Evolutionary conservation across 2,113 vertebrate genomes (phyloP).

Genomic region (Cricetomys ansorgei): DNA sequence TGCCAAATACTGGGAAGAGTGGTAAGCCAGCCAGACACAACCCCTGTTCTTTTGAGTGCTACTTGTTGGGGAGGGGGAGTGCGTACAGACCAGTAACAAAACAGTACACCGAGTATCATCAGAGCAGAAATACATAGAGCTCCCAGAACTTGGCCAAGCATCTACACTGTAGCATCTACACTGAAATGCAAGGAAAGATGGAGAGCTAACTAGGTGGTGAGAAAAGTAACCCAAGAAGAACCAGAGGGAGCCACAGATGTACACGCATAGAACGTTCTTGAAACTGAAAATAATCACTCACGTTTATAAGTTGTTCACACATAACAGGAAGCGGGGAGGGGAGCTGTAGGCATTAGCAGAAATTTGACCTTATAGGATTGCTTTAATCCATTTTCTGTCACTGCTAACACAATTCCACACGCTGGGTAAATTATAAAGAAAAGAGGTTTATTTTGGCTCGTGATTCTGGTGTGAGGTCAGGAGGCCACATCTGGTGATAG

Average conservation of each 20-base stretch:
- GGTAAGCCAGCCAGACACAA: neutral
- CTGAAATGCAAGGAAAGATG: slow-evolving; percentile 45
- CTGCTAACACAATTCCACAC: neutral
- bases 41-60: neutral
- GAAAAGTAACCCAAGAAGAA: neutral
- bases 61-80: neutral
- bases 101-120: neutral
- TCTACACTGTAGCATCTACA: slow-evolving; percentile 20
- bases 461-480: neutral
- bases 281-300: neutral
- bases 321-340: neutral
- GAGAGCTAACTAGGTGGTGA: neutral
- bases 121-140: neutral
- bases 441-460: neutral
- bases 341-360: neutral
- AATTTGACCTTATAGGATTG: neutral
- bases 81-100: neutral
- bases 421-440: neutral
- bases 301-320: neutral
- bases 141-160: neutral
- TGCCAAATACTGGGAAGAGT: neutral
- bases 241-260: neutral
- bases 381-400: neutral
- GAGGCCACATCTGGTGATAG: neutral
- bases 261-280: neutral